phyloP scores from a whole-genome alignment of 2,797 vertebrate genomes.

The Syngnathus acus region DNA sequence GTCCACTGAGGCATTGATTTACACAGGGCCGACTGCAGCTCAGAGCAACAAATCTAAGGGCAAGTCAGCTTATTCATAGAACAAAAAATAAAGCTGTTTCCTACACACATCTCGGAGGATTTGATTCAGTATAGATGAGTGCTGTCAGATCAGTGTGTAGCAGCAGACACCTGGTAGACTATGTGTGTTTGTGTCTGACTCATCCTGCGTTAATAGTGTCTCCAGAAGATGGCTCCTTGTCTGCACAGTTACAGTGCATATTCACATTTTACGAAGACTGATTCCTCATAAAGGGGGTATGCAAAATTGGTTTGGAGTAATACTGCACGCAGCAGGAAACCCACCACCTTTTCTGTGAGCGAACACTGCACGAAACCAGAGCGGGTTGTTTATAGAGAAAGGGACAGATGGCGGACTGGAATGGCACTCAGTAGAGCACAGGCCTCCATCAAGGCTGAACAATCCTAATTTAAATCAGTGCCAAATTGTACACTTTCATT shows the following conservation, averaged over 20 bases:
- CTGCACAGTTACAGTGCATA: slow-evolving; percentile 18
- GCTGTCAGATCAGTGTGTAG: slow-evolving; percentile 42
- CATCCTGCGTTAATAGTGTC: slow-evolving; percentile 11
- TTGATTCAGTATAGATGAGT: slow-evolving; percentile 55
- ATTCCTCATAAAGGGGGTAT: slow-evolving; percentile 23
- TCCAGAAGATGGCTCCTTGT: slow-evolving; percentile 22
- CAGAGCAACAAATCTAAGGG: slow-evolving; percentile 64
- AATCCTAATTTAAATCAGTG: background rate
- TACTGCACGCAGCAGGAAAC: slow-evolving; percentile 31
- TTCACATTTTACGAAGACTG: slow-evolving; percentile 25
- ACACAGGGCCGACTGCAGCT: slow-evolving; percentile 62
- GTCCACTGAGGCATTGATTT: slow-evolving; percentile 69
- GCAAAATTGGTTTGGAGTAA: slow-evolving; percentile 14
- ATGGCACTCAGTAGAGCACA: background rate
- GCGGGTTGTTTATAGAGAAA: slow-evolving; percentile 17
- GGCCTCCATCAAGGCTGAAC: background rate
- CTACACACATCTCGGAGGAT: slow-evolving; percentile 55
- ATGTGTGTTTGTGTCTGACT: slow-evolving; percentile 27
- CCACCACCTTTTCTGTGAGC: slow-evolving; percentile 17
- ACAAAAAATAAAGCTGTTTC: slow-evolving; percentile 63
- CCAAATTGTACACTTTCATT: background rate
- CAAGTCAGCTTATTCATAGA: slow-evolving; percentile 65
- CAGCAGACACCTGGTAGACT: slow-evolving; percentile 32
- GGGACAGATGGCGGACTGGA: slow-evolving; percentile 24
- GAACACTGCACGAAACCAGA: slow-evolving; percentile 26